phyloP scores from a whole-genome alignment of 1,140 invertebrate genomes.

The Xylocopa sonorina region DNA sequence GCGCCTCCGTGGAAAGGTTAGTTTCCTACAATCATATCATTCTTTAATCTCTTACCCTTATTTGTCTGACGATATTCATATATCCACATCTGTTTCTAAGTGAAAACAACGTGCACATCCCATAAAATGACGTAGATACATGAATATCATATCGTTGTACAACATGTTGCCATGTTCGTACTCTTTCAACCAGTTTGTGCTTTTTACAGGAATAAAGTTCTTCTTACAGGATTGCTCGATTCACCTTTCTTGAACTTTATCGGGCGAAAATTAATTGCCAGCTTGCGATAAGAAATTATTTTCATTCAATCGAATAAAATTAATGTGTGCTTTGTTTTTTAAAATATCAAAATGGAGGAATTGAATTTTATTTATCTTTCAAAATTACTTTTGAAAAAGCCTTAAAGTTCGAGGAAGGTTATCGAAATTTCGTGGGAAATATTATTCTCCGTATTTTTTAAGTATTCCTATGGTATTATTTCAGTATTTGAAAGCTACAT shows the following conservation, averaged over 20 bases:
- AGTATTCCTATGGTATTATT: neutral
- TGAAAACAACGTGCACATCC: no score
- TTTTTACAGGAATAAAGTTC: neutral
- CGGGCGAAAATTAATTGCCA: no score
- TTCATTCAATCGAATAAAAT: no score
- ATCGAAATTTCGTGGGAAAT: neutral
- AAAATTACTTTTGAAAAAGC: neutral
- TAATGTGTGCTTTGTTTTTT: neutral
- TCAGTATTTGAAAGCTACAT: neutral
- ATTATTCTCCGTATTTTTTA: neutral
- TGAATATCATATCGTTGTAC: neutral
- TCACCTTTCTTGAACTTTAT: conserved; percentile 11
- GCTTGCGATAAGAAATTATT: neutral
- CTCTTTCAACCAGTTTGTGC: neutral
- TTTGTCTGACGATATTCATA: neutral
- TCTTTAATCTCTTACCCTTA: conserved; percentile 56
- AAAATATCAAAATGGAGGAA: neutral
- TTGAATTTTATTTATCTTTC: neutral
- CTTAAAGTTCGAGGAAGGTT: conserved; percentile 13
- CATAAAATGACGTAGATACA: neutral
- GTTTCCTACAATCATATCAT: conserved; percentile 74
- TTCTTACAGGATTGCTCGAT: neutral
- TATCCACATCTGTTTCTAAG: neutral
- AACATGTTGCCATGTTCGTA: neutral
- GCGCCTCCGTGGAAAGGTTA: conserved; percentile 80